Percentiles rank a stretch among this genome's conserved stretches.
Evolutionary conservation across 1,140 invertebrate species (phyloP).

Genomic region (Aphelenchoides avenae): DNA sequence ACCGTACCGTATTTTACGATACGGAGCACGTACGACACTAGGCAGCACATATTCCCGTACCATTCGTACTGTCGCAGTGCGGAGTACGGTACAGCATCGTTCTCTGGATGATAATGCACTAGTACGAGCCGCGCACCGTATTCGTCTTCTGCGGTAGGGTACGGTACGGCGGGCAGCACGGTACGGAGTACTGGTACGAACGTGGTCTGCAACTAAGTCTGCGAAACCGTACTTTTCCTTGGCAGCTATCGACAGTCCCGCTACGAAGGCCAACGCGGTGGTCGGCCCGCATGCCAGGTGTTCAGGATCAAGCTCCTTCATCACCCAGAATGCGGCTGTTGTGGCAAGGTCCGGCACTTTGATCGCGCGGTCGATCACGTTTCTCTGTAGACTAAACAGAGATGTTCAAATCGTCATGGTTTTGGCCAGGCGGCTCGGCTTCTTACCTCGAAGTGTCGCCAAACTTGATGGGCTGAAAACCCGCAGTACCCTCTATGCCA

Average conservation of each 20-base stretch:
- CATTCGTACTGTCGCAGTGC: too few species aligned
- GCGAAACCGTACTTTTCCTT: constrained; percentile 8
- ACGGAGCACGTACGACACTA: too few species aligned
- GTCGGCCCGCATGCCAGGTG: constrained; percentile 47
- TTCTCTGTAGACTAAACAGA: constrained; percentile 32
- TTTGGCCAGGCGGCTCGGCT: background rate
- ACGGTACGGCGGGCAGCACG: too few species aligned
- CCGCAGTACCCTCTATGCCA: constrained; percentile 47
- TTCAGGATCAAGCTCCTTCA: constrained; percentile 31
- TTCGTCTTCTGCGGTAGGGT: too few species aligned
- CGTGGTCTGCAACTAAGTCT: background rate
- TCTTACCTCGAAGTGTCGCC: constrained; percentile 7
- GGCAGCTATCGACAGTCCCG: constrained; percentile 37
- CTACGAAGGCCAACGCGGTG: constrained; percentile 47
- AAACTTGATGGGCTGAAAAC: constrained; percentile 11
- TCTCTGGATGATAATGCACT: too few species aligned
- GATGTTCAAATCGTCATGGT: constrained; percentile 5
- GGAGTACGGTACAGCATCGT: too few species aligned
- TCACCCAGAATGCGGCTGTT: constrained; percentile 48
- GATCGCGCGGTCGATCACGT: constrained; percentile 41
- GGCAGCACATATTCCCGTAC: too few species aligned
- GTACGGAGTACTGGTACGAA: too few species aligned
- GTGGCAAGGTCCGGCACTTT: constrained; percentile 48
- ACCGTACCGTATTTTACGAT: too few species aligned
- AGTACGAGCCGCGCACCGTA: too few species aligned